Evolutionary conservation across 2,113 vertebrate genomes (phyloP).

Genomic region (Stomatorhinus ivindoensis): DNA sequence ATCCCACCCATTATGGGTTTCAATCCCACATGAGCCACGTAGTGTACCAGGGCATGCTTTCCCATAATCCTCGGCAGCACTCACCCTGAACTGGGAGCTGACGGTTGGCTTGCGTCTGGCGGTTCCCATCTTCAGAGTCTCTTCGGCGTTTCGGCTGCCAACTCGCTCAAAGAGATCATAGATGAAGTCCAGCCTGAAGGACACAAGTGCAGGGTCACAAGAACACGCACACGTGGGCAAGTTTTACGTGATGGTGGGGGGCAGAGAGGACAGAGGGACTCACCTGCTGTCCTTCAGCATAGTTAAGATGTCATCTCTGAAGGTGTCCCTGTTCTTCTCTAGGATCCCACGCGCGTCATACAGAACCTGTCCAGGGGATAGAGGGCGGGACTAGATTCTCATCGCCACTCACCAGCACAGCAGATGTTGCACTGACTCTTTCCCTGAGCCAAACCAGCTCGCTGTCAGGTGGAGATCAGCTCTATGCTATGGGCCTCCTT

Average conservation of each 20-base stretch:
- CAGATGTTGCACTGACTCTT: not conserved
- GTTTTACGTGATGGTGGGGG: not conserved
- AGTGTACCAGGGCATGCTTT: not conserved
- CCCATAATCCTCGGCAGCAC: slow-evolving; percentile 25
- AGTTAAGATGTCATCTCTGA: slow-evolving; percentile 83
- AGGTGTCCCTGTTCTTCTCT: slow-evolving; percentile 88
- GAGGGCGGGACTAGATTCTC: not conserved
- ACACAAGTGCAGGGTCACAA: slow-evolving; percentile 18
- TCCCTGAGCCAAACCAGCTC: not conserved
- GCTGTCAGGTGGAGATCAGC: not conserved
- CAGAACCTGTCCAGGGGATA: slow-evolving; percentile 59
- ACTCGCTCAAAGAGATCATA: slow-evolving; percentile 86
- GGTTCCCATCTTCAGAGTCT: slow-evolving; percentile 83
- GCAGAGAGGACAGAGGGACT: not conserved
- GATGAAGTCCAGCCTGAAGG: slow-evolving; percentile 78
- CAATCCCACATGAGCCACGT: not conserved
- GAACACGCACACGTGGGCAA: slow-evolving; percentile 12
- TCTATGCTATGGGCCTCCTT: not conserved
- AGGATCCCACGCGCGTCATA: slow-evolving; percentile 80
- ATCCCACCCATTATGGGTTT: not conserved
- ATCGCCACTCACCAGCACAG: not conserved
- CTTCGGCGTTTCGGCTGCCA: slow-evolving; percentile 71
- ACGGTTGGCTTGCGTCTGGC: slow-evolving; percentile 83
- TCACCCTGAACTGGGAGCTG: slow-evolving; percentile 89
- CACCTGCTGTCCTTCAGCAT: slow-evolving; percentile 87